Evolutionary conservation across 2,113 vertebrate species (phyloP).

Genomic region (Oriolus oriolus): DNA sequence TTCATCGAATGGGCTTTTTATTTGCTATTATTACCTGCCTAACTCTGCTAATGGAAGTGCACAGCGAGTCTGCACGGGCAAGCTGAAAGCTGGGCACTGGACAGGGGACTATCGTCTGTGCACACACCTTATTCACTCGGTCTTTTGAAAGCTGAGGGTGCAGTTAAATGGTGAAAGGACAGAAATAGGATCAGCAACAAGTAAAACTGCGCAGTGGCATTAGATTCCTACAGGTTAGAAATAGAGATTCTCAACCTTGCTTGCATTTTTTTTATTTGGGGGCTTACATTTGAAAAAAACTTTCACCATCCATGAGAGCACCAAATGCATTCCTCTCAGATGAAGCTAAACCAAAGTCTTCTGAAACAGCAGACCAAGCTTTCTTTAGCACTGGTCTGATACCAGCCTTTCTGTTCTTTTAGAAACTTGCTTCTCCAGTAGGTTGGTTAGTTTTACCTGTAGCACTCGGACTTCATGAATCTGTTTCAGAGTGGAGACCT

Average conservation of each 20-base stretch:
- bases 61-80: background rate
- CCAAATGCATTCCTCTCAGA: background rate
- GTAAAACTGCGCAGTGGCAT: background rate
- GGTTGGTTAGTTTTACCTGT: background rate
- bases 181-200: conserved; percentile 27
- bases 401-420: background rate
- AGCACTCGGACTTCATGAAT: background rate
- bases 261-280: background rate
- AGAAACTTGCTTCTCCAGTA: background rate
- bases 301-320: background rate
- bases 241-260: background rate
- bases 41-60: conserved; percentile 29
- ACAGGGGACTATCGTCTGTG: background rate
- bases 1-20: conserved; percentile 60
- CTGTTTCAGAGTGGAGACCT: background rate
- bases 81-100: background rate
- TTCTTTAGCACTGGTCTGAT: background rate
- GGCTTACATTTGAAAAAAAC: background rate
- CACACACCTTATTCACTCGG: background rate
- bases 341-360: background rate
- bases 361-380: background rate
- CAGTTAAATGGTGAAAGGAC: background rate
- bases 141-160: conserved; percentile 31
- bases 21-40: conserved; percentile 59
- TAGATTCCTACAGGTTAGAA: background rate